A percentile compares a stretch with the other conserved stretches of the same genome.
phyloP scores from a whole-genome alignment of 2,797 vertebrate species.

The Cynodonichthys magdalenae region DNA sequence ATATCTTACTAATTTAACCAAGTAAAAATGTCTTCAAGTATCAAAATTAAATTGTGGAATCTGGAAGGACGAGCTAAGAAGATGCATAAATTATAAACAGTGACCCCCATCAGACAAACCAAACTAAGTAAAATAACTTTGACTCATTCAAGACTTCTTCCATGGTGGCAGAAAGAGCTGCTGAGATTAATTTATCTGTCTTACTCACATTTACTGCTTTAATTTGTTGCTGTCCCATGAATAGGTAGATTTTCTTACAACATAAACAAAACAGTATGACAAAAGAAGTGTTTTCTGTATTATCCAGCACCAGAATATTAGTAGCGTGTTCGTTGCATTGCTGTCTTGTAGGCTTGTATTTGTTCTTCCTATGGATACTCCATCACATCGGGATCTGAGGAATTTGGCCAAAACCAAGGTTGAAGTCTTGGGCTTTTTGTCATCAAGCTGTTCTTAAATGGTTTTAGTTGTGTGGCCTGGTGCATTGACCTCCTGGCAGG shows the following conservation, averaged over 20 bases:
- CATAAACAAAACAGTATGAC: no score
- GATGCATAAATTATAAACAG: not conserved
- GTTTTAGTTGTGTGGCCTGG: not conserved
- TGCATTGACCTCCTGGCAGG: not conserved
- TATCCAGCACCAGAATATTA: not conserved
- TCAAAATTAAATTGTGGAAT: conserved; percentile 9
- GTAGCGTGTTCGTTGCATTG: not conserved
- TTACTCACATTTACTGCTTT: not conserved
- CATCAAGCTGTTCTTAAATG: not conserved
- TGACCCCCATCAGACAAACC: not conserved
- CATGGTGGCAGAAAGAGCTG: not conserved
- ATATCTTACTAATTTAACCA: conserved; percentile 17
- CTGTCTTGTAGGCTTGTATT: not conserved
- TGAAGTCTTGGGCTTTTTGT: not conserved
- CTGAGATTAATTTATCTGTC: not conserved
- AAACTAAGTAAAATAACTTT: not conserved
- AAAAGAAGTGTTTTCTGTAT: not conserved
- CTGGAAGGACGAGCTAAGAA: not conserved
- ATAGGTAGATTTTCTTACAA: not conserved
- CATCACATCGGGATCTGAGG: conserved; percentile 2
- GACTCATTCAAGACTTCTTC: not conserved
- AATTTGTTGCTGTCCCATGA: not conserved
- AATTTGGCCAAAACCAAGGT: not conserved
- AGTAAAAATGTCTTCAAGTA: conserved; percentile 29
- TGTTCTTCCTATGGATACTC: not conserved